These are phyloP conservation scores for Caenorhabditis sp. DNA, from an alignment of 2,888 invertebrate genomes.

Conservation along the genomic window DNA sequence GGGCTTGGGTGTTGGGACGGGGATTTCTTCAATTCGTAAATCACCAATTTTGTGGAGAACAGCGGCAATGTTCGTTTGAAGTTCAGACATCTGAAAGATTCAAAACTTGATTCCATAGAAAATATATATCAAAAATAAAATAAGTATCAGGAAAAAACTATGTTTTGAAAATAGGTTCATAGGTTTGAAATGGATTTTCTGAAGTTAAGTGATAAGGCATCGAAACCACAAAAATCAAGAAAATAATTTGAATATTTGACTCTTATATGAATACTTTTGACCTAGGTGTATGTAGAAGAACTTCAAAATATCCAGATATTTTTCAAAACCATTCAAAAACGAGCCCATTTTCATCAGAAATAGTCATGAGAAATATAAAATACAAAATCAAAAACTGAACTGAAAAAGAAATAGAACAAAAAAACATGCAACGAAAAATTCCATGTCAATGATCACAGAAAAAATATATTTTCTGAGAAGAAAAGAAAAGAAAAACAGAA, in stretches of 20 bases:
- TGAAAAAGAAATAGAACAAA: too few species aligned
- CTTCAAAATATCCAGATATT: too few species aligned
- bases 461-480: constrained; percentile 10
- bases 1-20: constrained; percentile 39
- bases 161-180: too few species aligned
- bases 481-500: background rate
- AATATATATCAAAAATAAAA: background rate
- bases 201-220: background rate
- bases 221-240: too few species aligned
- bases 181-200: too few species aligned
- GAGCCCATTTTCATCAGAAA: too few species aligned
- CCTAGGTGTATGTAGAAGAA: too few species aligned
- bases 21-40: constrained; percentile 48
- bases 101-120: background rate
- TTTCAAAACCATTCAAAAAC: too few species aligned
- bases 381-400: too few species aligned
- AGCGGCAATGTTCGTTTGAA: constrained; percentile 54
- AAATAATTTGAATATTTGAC: too few species aligned
- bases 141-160: too few species aligned
- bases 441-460: constrained; percentile 1
- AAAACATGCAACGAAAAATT: background rate
- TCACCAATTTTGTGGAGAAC: constrained; percentile 54
- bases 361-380: background rate
- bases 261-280: too few species aligned
- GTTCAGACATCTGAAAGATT: constrained; percentile 12